Evolutionary conservation across 2,888 invertebrate genomes (phyloP).

Genomic region (Deladenus siricidicola): DNA sequence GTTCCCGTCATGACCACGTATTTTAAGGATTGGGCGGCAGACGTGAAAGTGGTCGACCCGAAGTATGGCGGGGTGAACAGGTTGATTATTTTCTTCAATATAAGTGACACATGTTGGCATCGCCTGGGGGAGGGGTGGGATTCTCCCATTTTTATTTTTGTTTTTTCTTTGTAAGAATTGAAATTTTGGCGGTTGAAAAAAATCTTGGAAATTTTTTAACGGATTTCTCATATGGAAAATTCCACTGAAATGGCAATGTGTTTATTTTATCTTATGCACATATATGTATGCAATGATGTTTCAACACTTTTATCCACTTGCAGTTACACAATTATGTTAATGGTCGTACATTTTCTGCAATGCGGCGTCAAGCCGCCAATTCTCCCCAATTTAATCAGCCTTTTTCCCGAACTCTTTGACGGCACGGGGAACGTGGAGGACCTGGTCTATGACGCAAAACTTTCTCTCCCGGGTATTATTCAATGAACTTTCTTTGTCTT

Average conservation of each 20-base stretch:
- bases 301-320: no score
- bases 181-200: no score
- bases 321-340: constrained; percentile 45
- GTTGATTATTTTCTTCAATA: no score
- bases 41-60: constrained; percentile 32
- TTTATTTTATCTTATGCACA: no score
- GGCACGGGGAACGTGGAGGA: constrained; percentile 12
- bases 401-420: constrained; percentile 25
- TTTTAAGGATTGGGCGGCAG: constrained; percentile 48
- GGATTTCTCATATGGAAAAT: no score
- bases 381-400: constrained; percentile 40
- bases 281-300: no score
- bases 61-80: constrained; percentile 11
- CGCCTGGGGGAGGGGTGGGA: no score
- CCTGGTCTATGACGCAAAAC: constrained; percentile 10
- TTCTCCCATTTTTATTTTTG: no score
- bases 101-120: no score
- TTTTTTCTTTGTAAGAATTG: no score
- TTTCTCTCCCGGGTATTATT: constrained; percentile 1
- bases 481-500: not conserved
- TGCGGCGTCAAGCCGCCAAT: constrained; percentile 43
- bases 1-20: constrained; percentile 38
- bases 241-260: no score
- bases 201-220: no score
- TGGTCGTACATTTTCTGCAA: constrained; percentile 48